Evolutionary conservation across 1,140 invertebrate species (phyloP), one percentile per base, ranked within the genome.

Genomic region (Matsumurasca onukii): DNA sequence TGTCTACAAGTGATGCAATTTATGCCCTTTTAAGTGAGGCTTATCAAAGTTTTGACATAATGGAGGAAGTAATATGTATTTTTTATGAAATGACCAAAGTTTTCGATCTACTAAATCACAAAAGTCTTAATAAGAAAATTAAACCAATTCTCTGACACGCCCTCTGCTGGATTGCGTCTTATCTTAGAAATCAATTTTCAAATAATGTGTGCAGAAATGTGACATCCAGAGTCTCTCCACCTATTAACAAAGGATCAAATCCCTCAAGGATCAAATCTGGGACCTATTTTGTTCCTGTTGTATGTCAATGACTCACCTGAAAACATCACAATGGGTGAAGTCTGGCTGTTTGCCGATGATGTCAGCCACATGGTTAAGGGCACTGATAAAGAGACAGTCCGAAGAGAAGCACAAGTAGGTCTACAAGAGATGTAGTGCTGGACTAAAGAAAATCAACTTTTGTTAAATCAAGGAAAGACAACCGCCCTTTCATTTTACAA

Each of bases 1-100:
- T 12, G n/a, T 45, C 39, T 45, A 45, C 9, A 12, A 12, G 9
- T 45, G 39, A 45, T 45, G 39, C 39, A 9, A 45, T 45, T 45
- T 45, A 12, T 45, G n/a, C 39, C 9, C 39, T 45, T n/a, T 45
- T 45, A n/a, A n/a, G 39, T 9, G 9, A 9, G 9, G n/a, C n/a
- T 9, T 45, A 45, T 45, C n/a, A n/a, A n/a, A n/a, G 39, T 45
- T 45, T 45, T 45, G 39, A 45, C n/a, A 9, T 45, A 12, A 45
- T 45, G 39, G 39, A 45, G n/a, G 39, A 45, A 45, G n/a, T n/a
- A 45, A 12, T 45, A 12, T 45, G 39, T 45, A 45, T 45, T 12
- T 45, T 45, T 45, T 45, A 45, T n/a, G 39, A 45, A 9, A 45
- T 45, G 39, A 45, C 39, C n/a, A 45, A 45, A n/a, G 39, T n/a